These are phyloP conservation scores for Agrotis clavis DNA, from an alignment of 2,888 invertebrate genomes.

Conservation along the genomic window DNA sequence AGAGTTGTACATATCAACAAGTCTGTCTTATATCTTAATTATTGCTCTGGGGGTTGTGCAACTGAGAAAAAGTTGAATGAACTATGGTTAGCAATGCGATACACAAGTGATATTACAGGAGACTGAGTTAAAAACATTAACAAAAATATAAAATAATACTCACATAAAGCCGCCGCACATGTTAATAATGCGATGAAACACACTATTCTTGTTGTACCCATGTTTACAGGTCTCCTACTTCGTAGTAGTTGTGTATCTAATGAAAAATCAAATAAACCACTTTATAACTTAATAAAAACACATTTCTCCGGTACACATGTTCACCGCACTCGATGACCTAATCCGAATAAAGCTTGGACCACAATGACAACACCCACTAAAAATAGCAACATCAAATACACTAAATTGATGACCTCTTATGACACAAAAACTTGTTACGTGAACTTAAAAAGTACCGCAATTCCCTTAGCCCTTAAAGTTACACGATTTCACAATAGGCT, in stretches of 20 bases:
- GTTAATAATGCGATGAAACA: conserved; percentile 83
- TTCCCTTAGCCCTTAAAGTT: conserved; percentile 67
- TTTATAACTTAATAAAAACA: conserved; percentile 80
- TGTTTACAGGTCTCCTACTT: conserved; percentile 80
- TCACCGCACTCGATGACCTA: conserved; percentile 89
- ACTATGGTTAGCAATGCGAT: conserved; percentile 57
- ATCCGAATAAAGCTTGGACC: conserved; percentile 86
- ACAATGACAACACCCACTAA: conserved; percentile 92
- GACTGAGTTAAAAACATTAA: conserved; percentile 19
- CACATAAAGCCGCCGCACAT: conserved; percentile 84
- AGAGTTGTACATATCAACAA: conserved; percentile 34
- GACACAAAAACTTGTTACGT: conserved; percentile 76
- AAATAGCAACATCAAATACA: conserved; percentile 91
- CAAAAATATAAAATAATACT: conserved; percentile 76
- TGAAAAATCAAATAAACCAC: conserved; percentile 85
- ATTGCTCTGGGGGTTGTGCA: neutral
- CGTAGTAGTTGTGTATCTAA: conserved; percentile 86
- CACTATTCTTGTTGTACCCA: conserved; percentile 84
- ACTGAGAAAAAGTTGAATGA: conserved; percentile 73
- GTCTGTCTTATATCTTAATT: conserved; percentile 28
- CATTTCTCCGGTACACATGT: conserved; percentile 89
- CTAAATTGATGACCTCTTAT: conserved; percentile 75
- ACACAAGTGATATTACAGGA: conserved; percentile 45
- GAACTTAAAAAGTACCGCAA: conserved; percentile 64
- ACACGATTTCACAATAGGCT: conserved; percentile 72